These are phyloP conservation scores for Agonopterix heracliana DNA, from an alignment of 2,888 invertebrate species.

Conservation along the genomic window DNA sequence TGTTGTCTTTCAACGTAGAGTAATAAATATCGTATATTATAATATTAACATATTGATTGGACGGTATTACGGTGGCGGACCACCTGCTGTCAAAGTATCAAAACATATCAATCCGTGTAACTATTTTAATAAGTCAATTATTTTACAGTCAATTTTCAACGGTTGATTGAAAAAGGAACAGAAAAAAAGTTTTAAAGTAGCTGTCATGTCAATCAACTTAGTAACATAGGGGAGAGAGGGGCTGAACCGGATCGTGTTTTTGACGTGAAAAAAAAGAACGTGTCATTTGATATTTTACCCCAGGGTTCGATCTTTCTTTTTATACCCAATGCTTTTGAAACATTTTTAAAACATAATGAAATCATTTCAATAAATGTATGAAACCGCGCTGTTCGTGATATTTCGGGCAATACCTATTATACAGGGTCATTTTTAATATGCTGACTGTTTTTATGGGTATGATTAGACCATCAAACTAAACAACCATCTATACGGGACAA, in stretches of 20 bases:
- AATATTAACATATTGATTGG: constrained; percentile 44
- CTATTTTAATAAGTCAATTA: not conserved
- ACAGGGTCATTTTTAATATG: too few relatives aligned
- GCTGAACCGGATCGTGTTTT: not conserved
- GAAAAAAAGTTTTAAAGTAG: too few relatives aligned
- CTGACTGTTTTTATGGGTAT: too few relatives aligned
- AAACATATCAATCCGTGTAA: constrained; percentile 23
- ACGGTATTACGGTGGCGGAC: constrained; percentile 12
- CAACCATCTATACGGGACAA: too few relatives aligned
- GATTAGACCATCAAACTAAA: too few relatives aligned
- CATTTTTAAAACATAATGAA: not conserved
- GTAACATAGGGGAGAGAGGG: not conserved
- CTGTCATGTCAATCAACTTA: constrained; percentile 4
- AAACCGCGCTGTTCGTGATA: too few relatives aligned
- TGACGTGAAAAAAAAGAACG: not conserved
- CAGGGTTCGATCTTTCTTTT: not conserved
- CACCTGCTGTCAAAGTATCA: constrained; percentile 18
- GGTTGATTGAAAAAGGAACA: too few relatives aligned
- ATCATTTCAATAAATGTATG: not conserved
- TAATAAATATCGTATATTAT: constrained; percentile 11
- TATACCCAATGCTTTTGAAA: too few relatives aligned
- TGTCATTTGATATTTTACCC: not conserved
- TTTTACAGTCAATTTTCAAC: too few relatives aligned
- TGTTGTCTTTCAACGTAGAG: constrained; percentile 2
- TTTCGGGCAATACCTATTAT: too few relatives aligned